Conservation (phyloP, 2,888 invertebrate genomes). For the Labia minor region DNA sequence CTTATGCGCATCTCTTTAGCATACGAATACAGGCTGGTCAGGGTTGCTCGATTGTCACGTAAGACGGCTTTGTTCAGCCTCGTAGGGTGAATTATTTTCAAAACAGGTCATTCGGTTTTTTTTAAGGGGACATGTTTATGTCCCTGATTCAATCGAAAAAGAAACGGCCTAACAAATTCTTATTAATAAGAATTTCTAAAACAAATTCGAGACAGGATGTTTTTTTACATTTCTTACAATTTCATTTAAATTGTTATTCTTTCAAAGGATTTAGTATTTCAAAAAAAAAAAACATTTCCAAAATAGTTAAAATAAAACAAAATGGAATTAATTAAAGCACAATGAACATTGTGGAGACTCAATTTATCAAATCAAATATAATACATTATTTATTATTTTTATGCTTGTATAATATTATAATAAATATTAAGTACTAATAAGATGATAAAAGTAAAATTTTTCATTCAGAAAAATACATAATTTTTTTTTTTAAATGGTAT, state of each 20-base stretch:
- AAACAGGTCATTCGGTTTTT: background rate
- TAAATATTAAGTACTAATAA: too few relatives aligned
- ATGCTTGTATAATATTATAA: too few relatives aligned
- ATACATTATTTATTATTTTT: too few relatives aligned
- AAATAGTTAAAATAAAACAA: too few relatives aligned
- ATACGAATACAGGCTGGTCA: background rate
- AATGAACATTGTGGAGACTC: too few relatives aligned
- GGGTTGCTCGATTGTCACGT: background rate
- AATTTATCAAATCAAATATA: too few relatives aligned
- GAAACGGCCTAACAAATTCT: background rate
- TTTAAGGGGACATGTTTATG: background rate
- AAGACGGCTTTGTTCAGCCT: background rate
- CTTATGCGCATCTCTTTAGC: constrained; percentile 13
- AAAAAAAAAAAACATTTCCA: too few relatives aligned
- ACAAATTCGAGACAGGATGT: background rate
- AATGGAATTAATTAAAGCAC: too few relatives aligned
- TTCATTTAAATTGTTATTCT: background rate
- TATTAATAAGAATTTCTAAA: background rate
- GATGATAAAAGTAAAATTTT: too few relatives aligned
- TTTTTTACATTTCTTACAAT: background rate
- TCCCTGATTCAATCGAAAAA: background rate
- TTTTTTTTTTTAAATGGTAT: too few relatives aligned
- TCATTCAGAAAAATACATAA: too few relatives aligned
- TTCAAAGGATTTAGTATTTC: background rate
- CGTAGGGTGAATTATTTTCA: background rate